Evolutionary conservation across 2,797 vertebrate species (phyloP).

Genomic region (Paguma larvata): DNA sequence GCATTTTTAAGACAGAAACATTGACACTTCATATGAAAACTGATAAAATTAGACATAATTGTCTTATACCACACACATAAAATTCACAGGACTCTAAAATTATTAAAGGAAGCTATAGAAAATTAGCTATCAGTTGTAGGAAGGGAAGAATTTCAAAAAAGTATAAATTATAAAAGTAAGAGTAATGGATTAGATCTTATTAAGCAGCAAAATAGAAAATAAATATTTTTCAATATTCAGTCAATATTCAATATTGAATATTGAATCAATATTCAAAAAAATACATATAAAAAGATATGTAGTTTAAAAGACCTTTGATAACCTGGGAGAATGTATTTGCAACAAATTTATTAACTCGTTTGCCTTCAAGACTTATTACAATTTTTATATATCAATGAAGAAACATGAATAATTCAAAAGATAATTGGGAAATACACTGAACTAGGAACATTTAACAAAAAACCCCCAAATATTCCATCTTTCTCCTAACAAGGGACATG

Average conservation of each 20-base stretch:
- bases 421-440: background rate
- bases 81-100: background rate
- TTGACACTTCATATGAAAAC: background rate
- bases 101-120: background rate
- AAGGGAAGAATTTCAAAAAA: background rate
- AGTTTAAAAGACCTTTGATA: background rate
- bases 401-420: background rate
- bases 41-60: background rate
- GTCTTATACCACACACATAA: background rate
- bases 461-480: background rate
- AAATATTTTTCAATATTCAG: no score
- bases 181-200: background rate
- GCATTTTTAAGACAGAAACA: background rate
- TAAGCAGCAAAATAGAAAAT: background rate
- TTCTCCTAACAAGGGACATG: background rate
- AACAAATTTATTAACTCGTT: background rate
- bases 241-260: no score
- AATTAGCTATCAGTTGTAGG: background rate
- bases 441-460: background rate
- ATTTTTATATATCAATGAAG: background rate
- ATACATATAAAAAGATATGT: background rate
- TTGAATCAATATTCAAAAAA: no score
- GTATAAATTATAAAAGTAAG: background rate
- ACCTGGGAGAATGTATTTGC: background rate
- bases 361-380: background rate